Base-by-base conservation (phyloP, 1,140 invertebrate genomes). In the Papilio glaucus region DNA sequence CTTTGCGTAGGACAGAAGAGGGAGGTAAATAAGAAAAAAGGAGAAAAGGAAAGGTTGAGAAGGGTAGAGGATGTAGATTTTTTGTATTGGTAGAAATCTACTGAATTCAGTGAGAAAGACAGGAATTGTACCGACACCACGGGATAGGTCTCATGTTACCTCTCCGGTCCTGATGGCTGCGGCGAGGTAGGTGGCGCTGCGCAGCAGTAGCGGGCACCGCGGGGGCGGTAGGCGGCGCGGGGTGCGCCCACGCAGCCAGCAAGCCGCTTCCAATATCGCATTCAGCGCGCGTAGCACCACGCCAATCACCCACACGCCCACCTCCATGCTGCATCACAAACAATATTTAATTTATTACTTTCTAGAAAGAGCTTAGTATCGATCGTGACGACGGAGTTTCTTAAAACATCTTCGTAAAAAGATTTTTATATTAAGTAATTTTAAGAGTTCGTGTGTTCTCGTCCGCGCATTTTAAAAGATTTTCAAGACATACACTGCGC, bases 121-220 rank as follows among this genome's bases (percentile, higher is more conserved):
- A 21, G 4, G 15, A 42, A n/a, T 12, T n/a, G 13, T n/a, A 4
- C 42, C 29, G 2, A 33, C 29, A 3, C 29, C 2, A 33, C n/a
- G n/a, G n/a, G n/a, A 33, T 6, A 3, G 29, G 6, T 33, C 4
- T 61, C 18, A 15, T 72, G 72, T 80, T 74, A 94, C 94, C 78
- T 94, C 84, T 79, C 85, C 89, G 24, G 57, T 87, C 8, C 93
- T 86, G 67, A 95, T 91, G 24, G 81, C 90, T 0, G 71, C 76
- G 0, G 93, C 91, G 5, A 94, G 77, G 29, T 93, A 84, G 0
- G 80, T 88, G 0, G 93, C 94, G 49, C 94, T 90, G 13, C 86
- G 80, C 7, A 94, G 69, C 6, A 94, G 84, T 49, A 94, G 61
- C 2, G 83, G 78, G 73, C 90, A 82, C 1, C 60, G 75, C 2